Conservation (phyloP, 2,888 invertebrate species). For the Venustoraphidia nigricollis region DNA sequence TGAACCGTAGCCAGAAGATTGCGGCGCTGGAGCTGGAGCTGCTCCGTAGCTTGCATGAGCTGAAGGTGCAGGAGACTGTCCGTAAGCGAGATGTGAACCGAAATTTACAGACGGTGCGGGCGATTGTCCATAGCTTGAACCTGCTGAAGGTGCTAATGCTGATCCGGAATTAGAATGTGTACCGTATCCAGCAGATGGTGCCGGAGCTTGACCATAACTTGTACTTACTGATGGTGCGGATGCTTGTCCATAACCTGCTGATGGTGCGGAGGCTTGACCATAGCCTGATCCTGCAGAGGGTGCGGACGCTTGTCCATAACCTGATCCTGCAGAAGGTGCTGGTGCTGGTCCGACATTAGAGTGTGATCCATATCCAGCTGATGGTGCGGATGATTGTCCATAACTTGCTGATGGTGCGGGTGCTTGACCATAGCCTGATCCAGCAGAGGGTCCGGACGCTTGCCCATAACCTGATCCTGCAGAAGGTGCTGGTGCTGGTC, state of each 20-base stretch:
- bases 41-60: background rate
- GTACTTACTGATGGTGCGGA: background rate
- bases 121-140: too few species aligned
- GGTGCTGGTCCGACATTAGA: background rate
- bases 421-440: too few species aligned
- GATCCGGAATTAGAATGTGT: background rate
- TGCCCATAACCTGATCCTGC: background rate
- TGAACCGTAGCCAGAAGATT: too few species aligned
- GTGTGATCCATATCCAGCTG: too few species aligned
- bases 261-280: background rate
- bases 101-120: background rate
- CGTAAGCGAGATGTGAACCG: background rate
- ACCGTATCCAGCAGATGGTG: background rate
- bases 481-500: background rate
- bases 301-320: background rate
- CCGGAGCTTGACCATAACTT: background rate
- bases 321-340: background rate
- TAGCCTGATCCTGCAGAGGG: background rate
- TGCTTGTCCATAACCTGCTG: background rate
- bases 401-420: too few species aligned
- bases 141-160: background rate
- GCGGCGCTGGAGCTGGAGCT: too few species aligned
- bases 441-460: too few species aligned
- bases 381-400: background rate
- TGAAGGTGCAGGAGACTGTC: background rate